Evolutionary conservation across 1,140 invertebrate genomes (phyloP).

Genomic region (Papilio polyxenes): DNA sequence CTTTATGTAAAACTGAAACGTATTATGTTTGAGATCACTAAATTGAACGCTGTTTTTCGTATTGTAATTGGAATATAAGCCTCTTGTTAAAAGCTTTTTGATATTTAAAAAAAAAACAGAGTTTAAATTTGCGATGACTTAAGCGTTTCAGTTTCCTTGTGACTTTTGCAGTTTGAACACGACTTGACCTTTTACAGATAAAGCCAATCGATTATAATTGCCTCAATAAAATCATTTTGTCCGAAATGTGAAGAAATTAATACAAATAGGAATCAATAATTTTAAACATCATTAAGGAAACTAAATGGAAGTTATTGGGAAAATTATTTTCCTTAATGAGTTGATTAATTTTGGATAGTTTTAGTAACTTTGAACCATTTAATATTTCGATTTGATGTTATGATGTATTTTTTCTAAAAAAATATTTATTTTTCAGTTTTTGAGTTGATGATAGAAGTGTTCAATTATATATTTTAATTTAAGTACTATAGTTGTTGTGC

Average conservation of each 20-base stretch:
- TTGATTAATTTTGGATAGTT: too few relatives aligned
- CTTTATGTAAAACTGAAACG: background rate
- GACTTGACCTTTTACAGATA: background rate
- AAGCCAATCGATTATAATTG: background rate
- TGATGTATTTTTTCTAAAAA: too few relatives aligned
- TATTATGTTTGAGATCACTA: background rate
- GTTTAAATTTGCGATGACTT: background rate
- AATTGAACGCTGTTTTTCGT: background rate
- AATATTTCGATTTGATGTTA: too few relatives aligned
- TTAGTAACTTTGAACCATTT: too few relatives aligned
- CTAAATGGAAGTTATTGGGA: too few relatives aligned
- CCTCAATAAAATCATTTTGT: background rate
- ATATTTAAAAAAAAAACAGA: background rate
- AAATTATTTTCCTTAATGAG: too few relatives aligned
- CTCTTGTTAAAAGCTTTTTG: background rate
- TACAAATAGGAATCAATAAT: background rate
- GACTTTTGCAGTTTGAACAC: constrained; percentile 7
- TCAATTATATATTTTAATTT: background rate
- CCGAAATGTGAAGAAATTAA: background rate
- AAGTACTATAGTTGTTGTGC: too few relatives aligned
- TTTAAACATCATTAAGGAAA: background rate
- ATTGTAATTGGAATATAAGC: background rate
- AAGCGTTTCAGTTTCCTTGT: background rate
- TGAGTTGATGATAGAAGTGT: background rate
- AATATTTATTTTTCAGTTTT: too few relatives aligned